Base-by-base conservation (phyloP, 2,113 vertebrate genomes). In the Aramus guarauna region DNA sequence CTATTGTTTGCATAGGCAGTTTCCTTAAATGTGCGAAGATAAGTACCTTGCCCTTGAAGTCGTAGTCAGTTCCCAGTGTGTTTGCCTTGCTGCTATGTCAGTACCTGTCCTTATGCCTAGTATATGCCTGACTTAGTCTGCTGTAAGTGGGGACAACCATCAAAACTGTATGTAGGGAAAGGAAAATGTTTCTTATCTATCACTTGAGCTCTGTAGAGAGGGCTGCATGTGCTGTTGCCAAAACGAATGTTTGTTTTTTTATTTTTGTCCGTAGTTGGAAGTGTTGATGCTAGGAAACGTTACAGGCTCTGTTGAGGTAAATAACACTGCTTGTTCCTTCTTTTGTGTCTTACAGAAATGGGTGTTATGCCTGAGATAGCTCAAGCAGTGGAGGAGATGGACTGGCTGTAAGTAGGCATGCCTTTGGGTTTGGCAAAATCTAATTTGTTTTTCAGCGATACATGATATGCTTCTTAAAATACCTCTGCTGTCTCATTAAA, bases 321-420 rank as follows among this genome's bases (percentile, higher is more conserved):
- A 59, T 94, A 71, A 66, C 15, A 6, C 8, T 48, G 7, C 39
- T 80, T 62, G 20, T 39, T 91, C 20, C 5, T 73, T 60, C 83
- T 90, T 60, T 66, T 10, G 95, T 97, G 91, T 81, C 18, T 82
- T 95, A 29, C 97, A 99, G 99, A 99, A 97, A 99, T 99, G 99
- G 99, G 99, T 29, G 99, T 99, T 72, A 99, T 99, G 99, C 98
- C 99, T 60, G 99, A 99, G 97, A 99, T 99, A 67, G 99, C 99
- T n/a, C 99, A 99, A 98, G 99, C 99, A 36, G 99, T 99, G 85
- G 99, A 99, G 79, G 99, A 99, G 95, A 98, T 99, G 99, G 99
- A 99, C 93, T 99, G 99, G 99, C 98, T 99, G 99, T 99, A 97
- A 99, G 99, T 99, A 95, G 73, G 20, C 86, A n/a, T 50, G 37